Base-by-base conservation (phyloP, 2,797 vertebrate species). In the Melanotaenia parkinsoni region DNA sequence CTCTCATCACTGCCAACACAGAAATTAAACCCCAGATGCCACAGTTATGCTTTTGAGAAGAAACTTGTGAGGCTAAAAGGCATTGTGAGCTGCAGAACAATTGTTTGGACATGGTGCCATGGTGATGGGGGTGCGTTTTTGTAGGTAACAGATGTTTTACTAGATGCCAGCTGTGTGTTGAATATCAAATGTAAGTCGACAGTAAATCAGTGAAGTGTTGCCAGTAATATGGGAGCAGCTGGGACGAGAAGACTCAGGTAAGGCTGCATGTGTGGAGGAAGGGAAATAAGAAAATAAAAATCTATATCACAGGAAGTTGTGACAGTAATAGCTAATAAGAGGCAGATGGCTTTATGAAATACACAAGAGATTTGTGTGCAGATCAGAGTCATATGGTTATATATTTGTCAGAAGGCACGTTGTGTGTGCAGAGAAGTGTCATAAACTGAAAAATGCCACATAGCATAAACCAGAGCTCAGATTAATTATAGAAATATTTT, bases 61-160 rank as follows among this genome's bases (percentile, higher is more conserved):
- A 24, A 56, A 26, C 53, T 47, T 63, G 40, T 35, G 28, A 16
- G 45, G 58, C 59, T 8, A 58, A 22, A 65, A 8, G 10, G 22
- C 32, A 58, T n/a, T 24, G 5, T 9, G 58, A 18, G 54, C 30
- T 22, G 64, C 61, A 45, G 67, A 82, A 67, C 65, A 32, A 8
- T 63, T 43, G 47, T 63, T 3, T 54, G 59, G 32, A 56, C 53
- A 32, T 57, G 57, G 54, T 5, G 56, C 30, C 54, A 26, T 33
- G 33, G 38, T 37, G 62, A 71, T 0, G n/a, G 50, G 40, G 24
- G 51, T 1, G 14, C 40, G 32, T 5, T 56, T 67, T 67, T 67
- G 70, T 47, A 37, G 40, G 33, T 60, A 84, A 67, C 85, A 90
- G 85, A 83, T 83, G 80, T 60, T 72, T 73, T 32, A 79, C 62